phyloP scores from a whole-genome alignment of 1,140 invertebrate species.

The Polypedilum pembai region DNA sequence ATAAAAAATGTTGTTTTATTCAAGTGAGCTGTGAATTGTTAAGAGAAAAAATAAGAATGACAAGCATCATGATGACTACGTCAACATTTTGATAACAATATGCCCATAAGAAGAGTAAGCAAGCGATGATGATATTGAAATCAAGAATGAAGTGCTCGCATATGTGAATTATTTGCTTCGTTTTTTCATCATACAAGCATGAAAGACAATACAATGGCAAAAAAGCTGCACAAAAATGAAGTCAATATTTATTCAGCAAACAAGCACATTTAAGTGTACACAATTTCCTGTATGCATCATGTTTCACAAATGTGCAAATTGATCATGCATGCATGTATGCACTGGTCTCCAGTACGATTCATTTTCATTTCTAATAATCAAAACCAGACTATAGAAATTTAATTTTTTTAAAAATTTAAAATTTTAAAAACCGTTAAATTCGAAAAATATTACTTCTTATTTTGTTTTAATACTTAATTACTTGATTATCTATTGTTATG shows the following conservation, averaged over 20 bases:
- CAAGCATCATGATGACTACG: not conserved
- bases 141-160: not conserved
- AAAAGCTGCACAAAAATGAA: constrained; percentile 1
- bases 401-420: too few relatives aligned
- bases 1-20: constrained; percentile 19
- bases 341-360: not conserved
- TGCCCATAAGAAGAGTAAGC: not conserved
- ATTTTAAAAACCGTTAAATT: too few relatives aligned
- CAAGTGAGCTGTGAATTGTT: not conserved
- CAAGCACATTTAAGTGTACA: not conserved
- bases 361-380: too few relatives aligned
- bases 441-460: too few relatives aligned
- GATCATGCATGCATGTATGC: not conserved
- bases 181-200: not conserved
- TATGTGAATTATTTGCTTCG: not conserved
- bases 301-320: constrained; percentile 15
- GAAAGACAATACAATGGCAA: not conserved
- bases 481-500: too few relatives aligned
- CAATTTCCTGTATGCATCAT: constrained; percentile 2
- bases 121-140: not conserved
- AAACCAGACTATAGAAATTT: too few relatives aligned
- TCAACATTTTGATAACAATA: constrained; percentile 7
- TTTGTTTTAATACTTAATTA: too few relatives aligned
- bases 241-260: not conserved
- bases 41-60: not conserved